Conservation (phyloP, 2,113 vertebrate species). For the Tragelaphus imberbis region DNA sequence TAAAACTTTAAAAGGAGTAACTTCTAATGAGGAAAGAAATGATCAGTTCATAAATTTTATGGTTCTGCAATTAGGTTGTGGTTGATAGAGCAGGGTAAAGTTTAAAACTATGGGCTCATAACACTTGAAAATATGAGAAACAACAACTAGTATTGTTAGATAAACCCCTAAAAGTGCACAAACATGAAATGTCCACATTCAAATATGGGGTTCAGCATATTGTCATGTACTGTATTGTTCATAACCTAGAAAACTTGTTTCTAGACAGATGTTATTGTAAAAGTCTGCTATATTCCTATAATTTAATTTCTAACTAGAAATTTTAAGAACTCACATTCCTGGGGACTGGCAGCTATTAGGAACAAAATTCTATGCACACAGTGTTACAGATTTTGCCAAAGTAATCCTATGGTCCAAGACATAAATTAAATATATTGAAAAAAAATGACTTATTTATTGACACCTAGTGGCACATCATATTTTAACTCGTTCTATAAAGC, state of each 20-base stretch:
- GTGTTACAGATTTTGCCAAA: not conserved
- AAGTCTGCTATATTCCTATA: not conserved
- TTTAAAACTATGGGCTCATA: not conserved
- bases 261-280: not conserved
- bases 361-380: not conserved
- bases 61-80: constrained; percentile 33
- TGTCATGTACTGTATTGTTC: not conserved
- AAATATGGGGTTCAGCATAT: not conserved
- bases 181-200: not conserved
- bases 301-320: not conserved
- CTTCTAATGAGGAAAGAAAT: constrained; percentile 55
- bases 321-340: not conserved
- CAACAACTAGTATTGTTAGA: not conserved
- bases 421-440: not conserved
- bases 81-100: constrained; percentile 35
- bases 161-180: not conserved
- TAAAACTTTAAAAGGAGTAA: constrained; percentile 56
- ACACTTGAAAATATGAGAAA: constrained; percentile 31
- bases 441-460: not conserved
- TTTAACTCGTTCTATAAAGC: not conserved
- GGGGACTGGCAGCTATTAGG: fast-evolving
- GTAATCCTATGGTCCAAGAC: not conserved
- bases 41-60: constrained; percentile 65
- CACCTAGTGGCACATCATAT: not conserved
- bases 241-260: not conserved